Evolutionary conservation across 2,113 vertebrate species (phyloP).

Genomic region (Triplophysa siluroides): DNA sequence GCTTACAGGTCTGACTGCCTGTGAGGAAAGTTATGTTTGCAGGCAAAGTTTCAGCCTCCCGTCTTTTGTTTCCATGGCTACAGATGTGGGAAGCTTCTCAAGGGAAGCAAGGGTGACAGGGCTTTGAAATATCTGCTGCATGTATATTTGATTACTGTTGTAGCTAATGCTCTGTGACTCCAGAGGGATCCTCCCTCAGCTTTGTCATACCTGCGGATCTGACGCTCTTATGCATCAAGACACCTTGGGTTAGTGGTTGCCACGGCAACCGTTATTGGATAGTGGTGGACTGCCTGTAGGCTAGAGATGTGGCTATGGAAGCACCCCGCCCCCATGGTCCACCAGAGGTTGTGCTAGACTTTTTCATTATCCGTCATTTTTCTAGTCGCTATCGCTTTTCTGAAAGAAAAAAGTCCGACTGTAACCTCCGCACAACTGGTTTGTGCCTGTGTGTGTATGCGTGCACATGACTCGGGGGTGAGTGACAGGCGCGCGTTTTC

Average conservation of each 20-base stretch:
- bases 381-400: no score
- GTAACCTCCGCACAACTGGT: no score
- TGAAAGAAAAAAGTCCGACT: no score
- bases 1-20: neutral
- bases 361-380: no score
- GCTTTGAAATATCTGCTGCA: constrained; percentile 32
- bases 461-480: no score
- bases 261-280: constrained; percentile 47
- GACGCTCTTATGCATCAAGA: constrained; percentile 24
- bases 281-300: constrained; percentile 44
- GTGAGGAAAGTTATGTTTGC: constrained; percentile 34
- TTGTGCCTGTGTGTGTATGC: no score
- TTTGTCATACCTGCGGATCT: constrained; percentile 44
- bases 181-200: constrained; percentile 22
- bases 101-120: neutral
- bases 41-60: constrained; percentile 41
- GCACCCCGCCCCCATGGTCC: neutral
- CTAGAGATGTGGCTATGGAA: constrained; percentile 4
- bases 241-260: constrained; percentile 49
- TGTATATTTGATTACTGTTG: constrained; percentile 45
- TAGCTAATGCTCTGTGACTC: neutral
- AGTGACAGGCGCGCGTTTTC: no score
- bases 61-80: constrained; percentile 56
- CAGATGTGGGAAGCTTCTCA: constrained; percentile 31
- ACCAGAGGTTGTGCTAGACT: neutral